phyloP scores from a whole-genome alignment of 2,113 vertebrate species.

The Ophiodon elongatus region DNA sequence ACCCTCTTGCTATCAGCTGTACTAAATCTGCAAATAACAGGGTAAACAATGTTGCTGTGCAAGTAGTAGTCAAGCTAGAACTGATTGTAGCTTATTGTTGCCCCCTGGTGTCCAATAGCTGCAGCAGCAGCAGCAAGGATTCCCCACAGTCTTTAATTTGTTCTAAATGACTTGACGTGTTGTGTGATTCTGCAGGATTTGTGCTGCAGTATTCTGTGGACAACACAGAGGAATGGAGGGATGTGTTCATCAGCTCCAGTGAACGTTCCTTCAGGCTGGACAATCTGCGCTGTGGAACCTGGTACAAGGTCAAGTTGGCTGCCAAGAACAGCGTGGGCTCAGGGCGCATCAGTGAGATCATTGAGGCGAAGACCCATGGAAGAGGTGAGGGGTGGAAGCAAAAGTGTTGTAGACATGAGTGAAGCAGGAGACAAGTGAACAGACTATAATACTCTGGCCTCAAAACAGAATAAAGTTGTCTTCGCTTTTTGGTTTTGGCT shows the following conservation, averaged over 20 bases:
- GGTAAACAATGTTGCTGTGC: conserved; percentile 42
- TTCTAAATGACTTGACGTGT: neutral
- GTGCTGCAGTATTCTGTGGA: conserved; percentile 99
- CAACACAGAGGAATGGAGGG: conserved; percentile 98
- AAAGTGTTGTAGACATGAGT: no score
- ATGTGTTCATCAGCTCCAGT: conserved; percentile 95
- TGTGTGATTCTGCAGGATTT: conserved; percentile 86
- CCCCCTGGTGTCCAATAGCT: conserved; percentile 70
- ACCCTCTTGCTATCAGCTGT: conserved; percentile 16
- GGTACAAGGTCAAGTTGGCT: conserved; percentile 99
- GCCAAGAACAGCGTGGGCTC: conserved; percentile 99
- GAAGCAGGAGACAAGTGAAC: neutral
- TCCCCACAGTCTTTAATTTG: neutral
- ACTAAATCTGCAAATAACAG: conserved; percentile 20
- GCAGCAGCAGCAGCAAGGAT: conserved; percentile 29
- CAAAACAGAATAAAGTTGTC: neutral
- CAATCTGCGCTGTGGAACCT: conserved; percentile 96
- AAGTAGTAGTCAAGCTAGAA: conserved; percentile 1
- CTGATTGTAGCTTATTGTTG: conserved; percentile 25
- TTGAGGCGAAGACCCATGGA: conserved; percentile 98
- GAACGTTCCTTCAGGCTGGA: conserved; percentile 97
- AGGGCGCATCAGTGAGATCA: conserved; percentile 98
- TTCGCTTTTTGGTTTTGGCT: neutral
- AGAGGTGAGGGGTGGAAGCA: conserved; percentile 85
- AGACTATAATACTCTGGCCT: neutral